Evolutionary conservation across 2,113 vertebrate species (phyloP).

Genomic region (Heloderma charlesbogerti): DNA sequence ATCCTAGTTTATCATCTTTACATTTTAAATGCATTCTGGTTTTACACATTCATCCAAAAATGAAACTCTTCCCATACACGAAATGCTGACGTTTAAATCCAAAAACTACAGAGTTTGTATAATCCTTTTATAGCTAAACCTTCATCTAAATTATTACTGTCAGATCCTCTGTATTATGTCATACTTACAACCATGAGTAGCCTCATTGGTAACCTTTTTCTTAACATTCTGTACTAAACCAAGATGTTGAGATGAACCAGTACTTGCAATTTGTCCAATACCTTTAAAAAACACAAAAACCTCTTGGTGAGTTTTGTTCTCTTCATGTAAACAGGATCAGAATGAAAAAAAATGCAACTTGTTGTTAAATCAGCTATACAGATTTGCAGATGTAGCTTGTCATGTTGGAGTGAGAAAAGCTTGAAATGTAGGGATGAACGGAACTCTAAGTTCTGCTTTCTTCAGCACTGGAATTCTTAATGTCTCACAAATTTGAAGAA

Average conservation of each 20-base stretch:
- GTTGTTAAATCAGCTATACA: not conserved
- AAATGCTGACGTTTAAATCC: not conserved
- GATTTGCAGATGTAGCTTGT: not conserved
- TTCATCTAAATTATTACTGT: not conserved
- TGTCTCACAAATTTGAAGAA: too few species aligned
- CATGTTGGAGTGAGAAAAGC: too few species aligned
- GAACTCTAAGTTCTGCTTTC: too few species aligned
- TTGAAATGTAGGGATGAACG: too few species aligned
- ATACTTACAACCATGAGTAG: not conserved
- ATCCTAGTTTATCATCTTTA: slow-evolving; percentile 11
- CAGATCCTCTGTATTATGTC: not conserved
- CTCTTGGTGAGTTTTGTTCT: not conserved
- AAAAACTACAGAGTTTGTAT: not conserved
- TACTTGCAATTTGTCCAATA: not conserved
- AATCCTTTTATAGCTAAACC: not conserved
- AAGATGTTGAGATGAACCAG: not conserved
- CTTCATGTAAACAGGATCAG: not conserved
- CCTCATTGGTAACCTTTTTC: not conserved
- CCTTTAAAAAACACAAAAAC: not conserved
- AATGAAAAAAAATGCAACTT: too few species aligned
- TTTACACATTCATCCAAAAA: not conserved
- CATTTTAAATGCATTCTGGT: not conserved
- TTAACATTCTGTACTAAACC: not conserved
- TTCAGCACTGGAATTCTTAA: too few species aligned
- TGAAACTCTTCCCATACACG: not conserved